Conservation (phyloP, 92 coral and sea anemone species). For the Siderastrea radians region DNA sequence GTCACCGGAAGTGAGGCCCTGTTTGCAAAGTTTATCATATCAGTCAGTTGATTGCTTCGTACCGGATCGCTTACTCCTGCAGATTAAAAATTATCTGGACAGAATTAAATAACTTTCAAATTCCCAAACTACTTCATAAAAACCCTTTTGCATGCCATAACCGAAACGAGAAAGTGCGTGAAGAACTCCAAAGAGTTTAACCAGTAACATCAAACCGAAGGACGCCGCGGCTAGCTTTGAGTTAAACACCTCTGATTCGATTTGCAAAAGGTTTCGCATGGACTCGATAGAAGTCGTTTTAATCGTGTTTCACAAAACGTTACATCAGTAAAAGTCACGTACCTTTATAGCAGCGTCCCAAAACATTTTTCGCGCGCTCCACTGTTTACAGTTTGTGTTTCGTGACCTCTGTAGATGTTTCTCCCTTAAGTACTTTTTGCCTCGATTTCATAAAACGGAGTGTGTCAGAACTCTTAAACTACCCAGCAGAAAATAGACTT, state of each 20-base stretch:
- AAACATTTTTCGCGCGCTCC: background rate
- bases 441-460: background rate
- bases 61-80: no score
- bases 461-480: background rate
- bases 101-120: background rate
- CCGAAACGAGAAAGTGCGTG: no score
- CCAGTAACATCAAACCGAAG: no score
- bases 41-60: no score
- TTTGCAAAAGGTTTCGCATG: no score
- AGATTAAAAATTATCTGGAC: background rate
- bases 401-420: background rate
- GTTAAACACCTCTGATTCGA: no score
- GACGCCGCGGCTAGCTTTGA: no score
- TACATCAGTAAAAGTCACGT: background rate
- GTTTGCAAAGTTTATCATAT: no score
- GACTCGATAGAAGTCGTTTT: no score
- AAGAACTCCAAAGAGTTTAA: no score
- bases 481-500: no score
- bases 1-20: no score
- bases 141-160: background rate
- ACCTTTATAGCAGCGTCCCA: slow-evolving; percentile 23
- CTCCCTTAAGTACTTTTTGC: background rate
- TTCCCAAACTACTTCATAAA: background rate
- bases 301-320: background rate
- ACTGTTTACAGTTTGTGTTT: background rate